These are phyloP conservation scores for Lepidothrix coronata DNA, from an alignment of 2,113 vertebrate genomes.

Conservation along the genomic window DNA sequence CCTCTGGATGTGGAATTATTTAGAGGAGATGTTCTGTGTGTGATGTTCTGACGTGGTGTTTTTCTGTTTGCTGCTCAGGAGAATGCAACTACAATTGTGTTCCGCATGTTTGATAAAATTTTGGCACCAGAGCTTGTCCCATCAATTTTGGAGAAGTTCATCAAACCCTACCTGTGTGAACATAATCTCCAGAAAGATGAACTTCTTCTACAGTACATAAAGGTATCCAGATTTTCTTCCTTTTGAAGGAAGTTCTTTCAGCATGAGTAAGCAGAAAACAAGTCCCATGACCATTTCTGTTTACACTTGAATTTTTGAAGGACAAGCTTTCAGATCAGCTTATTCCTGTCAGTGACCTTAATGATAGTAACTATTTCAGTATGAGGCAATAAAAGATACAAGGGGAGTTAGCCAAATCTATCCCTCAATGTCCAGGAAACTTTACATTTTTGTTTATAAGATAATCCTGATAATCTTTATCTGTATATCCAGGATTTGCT, in stretches of 20 bases:
- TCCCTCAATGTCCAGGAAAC: neutral
- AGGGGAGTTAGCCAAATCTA: neutral
- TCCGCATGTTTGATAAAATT: conserved; percentile 94
- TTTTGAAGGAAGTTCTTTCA: neutral
- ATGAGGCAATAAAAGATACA: neutral
- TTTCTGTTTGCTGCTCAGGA: conserved; percentile 73
- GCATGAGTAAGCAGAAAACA: neutral
- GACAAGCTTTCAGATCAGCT: neutral
- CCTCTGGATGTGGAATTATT: neutral
- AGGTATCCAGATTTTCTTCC: conserved; percentile 72
- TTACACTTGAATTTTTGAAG: neutral
- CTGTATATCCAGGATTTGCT: conserved; percentile 84
- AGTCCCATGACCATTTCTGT: neutral
- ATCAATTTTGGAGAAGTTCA: conserved; percentile 78
- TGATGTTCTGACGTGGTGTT: neutral
- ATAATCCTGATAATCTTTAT: neutral
- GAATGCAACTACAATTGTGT: conserved; percentile 83
- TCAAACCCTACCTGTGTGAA: conserved; percentile 85
- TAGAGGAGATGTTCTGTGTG: neutral
- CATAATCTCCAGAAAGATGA: conserved; percentile 86
- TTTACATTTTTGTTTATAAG: neutral
- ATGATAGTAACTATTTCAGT: neutral
- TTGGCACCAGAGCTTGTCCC: conserved; percentile 89
- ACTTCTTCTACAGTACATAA: conserved; percentile 89
- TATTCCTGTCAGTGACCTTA: neutral